Base-by-base conservation (phyloP, 2,888 invertebrate genomes). In the Smittia aterrima region DNA sequence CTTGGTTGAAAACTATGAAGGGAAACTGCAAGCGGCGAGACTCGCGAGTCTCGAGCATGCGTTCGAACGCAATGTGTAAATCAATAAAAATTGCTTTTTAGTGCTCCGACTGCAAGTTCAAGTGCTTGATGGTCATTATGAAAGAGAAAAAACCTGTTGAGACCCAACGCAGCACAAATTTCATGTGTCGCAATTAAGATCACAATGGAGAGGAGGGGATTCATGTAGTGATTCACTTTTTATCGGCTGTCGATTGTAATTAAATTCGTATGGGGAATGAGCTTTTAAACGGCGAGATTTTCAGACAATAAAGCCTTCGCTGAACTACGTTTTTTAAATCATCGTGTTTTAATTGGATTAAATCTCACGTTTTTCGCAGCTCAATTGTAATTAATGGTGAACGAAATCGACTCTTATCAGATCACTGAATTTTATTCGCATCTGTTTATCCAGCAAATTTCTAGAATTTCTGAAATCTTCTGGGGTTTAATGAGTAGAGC, bases 111-210 rank as follows among this genome's bases (percentile, higher is more conserved):
- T n/a, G n/a, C 40, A 67, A 67, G 67, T 67, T 67, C 67, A 67
- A 70, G 68, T 47, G 68, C 68, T 70, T 47, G 68, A 25, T 24
- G 24, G 47, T 27, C 47, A 70, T 53, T 53, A 20, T 27, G 6
- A 66, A 27, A 58, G 27, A 11, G 22, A 13, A n/a, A 6, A 47
- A 70, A 70, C 68, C 68, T 70, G 68, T 24, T 70, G 16, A 6
- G 18, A 11, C n/a, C 16, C 66, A 66, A 66, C n/a, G 32, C 20
- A 40, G 18, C 18, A 20, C 22, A 2, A 7, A 66, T 67, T 67
- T 11, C 27, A 67, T 40, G n/a, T n/a, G 2, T 16, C 27, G 41
- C 67, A 67, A 67, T 67, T 66, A 66, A 66, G 66, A 66, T 66
- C 32, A 66, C 13, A 27, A 27, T 66, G 27, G 58, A 58, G 58